Conservation (phyloP, 2,888 invertebrate species). For the Caenorhabditis drosophilae region DNA sequence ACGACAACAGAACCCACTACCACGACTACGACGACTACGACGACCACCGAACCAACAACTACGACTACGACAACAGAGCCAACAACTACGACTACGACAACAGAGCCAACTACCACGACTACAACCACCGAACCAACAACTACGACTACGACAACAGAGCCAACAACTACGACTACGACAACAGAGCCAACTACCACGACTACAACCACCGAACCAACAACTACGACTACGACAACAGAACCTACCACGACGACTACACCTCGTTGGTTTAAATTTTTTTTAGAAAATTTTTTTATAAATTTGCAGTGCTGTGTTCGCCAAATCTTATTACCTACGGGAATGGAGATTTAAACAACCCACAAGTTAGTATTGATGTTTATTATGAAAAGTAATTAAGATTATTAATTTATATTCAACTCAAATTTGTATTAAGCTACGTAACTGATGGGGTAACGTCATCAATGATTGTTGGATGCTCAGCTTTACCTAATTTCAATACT, state of each 20-base stretch:
- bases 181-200: too few species aligned
- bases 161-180: too few species aligned
- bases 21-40: not conserved
- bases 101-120: too few species aligned
- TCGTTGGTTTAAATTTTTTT: too few species aligned
- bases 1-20: not conserved
- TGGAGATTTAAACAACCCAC: not conserved
- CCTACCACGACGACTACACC: too few species aligned
- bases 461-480: not conserved
- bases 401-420: not conserved
- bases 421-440: not conserved
- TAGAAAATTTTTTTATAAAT: not conserved
- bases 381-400: not conserved
- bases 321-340: not conserved
- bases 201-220: too few species aligned
- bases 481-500: not conserved
- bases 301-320: not conserved
- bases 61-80: too few species aligned
- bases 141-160: too few species aligned
- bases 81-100: too few species aligned
- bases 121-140: too few species aligned
- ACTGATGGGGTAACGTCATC: not conserved
- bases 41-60: not conserved
- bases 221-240: too few species aligned
- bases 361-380: not conserved